Evolutionary conservation across 2,113 vertebrate genomes (phyloP).

Genomic region (Anhinga rufa): DNA sequence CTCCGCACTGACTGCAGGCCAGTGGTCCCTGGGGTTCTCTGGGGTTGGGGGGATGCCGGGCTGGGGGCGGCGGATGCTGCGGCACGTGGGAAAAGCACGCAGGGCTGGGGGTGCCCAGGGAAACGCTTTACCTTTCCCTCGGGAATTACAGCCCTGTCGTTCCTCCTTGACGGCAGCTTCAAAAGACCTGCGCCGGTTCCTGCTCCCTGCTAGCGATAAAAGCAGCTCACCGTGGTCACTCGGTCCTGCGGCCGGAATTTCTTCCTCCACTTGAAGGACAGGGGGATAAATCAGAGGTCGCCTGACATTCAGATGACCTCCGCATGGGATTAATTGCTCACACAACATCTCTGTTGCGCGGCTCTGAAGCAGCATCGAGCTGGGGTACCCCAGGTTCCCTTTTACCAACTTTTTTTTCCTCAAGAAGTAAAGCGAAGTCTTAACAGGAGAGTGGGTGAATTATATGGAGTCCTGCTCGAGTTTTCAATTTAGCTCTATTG

Average conservation of each 20-base stretch:
- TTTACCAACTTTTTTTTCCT: background rate
- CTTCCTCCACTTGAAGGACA: background rate
- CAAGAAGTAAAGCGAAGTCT: background rate
- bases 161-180: background rate
- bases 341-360: background rate
- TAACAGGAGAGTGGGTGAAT: background rate
- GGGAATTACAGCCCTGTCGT: background rate
- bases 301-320: background rate
- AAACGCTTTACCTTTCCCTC: background rate
- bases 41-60: background rate
- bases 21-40: rapidly evolving
- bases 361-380: background rate
- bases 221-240: rapidly evolving
- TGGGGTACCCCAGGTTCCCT: background rate
- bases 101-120: background rate
- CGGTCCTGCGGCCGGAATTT: rapidly evolving
- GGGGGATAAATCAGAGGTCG: background rate
- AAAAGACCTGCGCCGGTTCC: rapidly evolving
- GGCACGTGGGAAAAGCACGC: background rate
- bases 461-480: conserved; percentile 11
- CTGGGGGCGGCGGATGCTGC: rapidly evolving
- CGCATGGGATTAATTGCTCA: background rate
- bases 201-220: background rate
- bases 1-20: background rate
- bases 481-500: conserved; percentile 66